phyloP scores from a whole-genome alignment of 2,888 invertebrate species.

The Drosophila mimetica region DNA sequence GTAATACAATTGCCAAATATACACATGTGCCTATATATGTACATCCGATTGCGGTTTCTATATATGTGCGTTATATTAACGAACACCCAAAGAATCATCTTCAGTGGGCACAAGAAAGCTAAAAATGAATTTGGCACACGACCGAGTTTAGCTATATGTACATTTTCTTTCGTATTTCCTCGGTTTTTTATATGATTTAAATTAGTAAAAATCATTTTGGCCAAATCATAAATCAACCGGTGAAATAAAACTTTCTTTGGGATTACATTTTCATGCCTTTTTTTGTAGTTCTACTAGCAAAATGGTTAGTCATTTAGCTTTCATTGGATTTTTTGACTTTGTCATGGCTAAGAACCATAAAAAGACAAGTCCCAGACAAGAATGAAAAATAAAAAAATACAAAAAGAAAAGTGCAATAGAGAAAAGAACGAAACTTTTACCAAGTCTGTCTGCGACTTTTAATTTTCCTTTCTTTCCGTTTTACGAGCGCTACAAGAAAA shows the following conservation, averaged over 20 bases:
- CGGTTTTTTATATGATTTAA: conserved; percentile 16
- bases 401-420: conserved; percentile 19
- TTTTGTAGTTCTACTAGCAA: background rate
- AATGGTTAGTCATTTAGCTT: conserved; percentile 20
- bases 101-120: conserved; percentile 56
- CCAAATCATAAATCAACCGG: conserved; percentile 24
- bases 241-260: conserved; percentile 26
- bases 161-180: conserved; percentile 24
- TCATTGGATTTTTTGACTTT: conserved; percentile 25
- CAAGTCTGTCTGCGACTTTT: conserved; percentile 35
- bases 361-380: conserved; percentile 26
- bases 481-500: conserved; percentile 36
- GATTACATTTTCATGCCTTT: conserved; percentile 6
- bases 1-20: conserved; percentile 28
- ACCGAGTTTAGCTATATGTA: conserved; percentile 25
- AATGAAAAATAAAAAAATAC: background rate
- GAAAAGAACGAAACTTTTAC: conserved; percentile 30
- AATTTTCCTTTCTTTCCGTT: conserved; percentile 41
- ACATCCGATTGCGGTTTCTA: conserved; percentile 13
- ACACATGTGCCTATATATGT: background rate
- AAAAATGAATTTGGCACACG: conserved; percentile 67
- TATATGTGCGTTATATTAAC: conserved; percentile 19
- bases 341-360: conserved; percentile 32
- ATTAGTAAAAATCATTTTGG: conserved; percentile 18
- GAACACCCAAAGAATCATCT: conserved; percentile 31